Percentiles rank a stretch among this genome's conserved stretches.
Evolutionary conservation across 2,888 invertebrate genomes (phyloP).

Genomic region (Oscheius sp.): DNA sequence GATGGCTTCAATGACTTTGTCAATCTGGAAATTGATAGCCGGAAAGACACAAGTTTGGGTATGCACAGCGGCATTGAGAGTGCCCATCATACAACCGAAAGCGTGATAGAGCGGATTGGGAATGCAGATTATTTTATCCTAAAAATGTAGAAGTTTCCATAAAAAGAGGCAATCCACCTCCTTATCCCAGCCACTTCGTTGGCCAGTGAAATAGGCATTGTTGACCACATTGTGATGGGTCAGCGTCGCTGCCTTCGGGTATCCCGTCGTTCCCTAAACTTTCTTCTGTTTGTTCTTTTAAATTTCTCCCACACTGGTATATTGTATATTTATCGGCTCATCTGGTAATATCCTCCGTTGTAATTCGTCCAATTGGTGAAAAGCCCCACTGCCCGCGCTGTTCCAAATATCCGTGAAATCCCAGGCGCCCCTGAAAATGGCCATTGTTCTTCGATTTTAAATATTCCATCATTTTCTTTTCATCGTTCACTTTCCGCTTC

Average conservation of each 20-base stretch:
- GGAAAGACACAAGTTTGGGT: constrained; percentile 75
- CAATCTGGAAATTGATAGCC: constrained; percentile 77
- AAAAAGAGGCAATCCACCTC: constrained; percentile 47
- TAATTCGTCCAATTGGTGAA: constrained; percentile 73
- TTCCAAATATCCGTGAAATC: constrained; percentile 75
- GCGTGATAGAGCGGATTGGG: constrained; percentile 79
- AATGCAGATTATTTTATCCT: constrained; percentile 54
- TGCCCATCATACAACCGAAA: constrained; percentile 81
- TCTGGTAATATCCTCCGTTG: constrained; percentile 80
- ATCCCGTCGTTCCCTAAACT: constrained; percentile 74
- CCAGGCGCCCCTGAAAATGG: constrained; percentile 74
- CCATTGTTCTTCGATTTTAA: neutral
- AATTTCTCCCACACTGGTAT: constrained; percentile 47
- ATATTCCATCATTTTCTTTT: no score
- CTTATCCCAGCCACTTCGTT: constrained; percentile 72
- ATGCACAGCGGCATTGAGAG: constrained; percentile 78
- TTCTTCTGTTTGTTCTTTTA: neutral
- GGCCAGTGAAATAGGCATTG: constrained; percentile 81
- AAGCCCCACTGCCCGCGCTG: constrained; percentile 72
- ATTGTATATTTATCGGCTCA: constrained; percentile 80
- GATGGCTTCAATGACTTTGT: constrained; percentile 79
- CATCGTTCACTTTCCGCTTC: neutral
- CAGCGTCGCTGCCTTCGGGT: constrained; percentile 81
- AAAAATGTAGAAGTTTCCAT: neutral
- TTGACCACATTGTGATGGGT: constrained; percentile 83